Percentiles rank a stretch among this genome's conserved stretches.
These are phyloP conservation scores for Pteronura brasiliensis DNA, from an alignment of 2,113 vertebrate genomes.

Conservation along the genomic window DNA sequence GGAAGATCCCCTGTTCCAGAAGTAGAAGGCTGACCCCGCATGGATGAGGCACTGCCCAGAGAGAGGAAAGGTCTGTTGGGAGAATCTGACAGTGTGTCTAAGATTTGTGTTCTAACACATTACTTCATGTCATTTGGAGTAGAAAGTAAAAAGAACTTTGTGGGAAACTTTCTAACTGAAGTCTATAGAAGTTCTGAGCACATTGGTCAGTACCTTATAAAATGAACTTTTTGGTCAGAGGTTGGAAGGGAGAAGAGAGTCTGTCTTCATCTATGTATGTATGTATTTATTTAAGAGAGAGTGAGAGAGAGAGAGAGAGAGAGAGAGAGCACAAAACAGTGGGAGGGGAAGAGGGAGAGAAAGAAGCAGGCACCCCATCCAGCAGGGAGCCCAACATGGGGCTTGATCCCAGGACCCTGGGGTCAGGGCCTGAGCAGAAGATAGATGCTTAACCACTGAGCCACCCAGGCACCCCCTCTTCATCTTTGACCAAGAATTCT, in stretches of 20 bases:
- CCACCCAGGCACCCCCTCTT: too few relatives aligned
- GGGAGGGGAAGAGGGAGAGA: background rate
- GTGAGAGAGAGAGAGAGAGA: too few relatives aligned
- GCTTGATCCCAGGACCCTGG: too few relatives aligned
- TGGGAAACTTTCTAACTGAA: background rate
- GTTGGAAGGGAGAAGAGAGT: background rate
- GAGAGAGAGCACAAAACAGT: background rate
- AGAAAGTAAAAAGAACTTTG: background rate
- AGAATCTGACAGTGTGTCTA: background rate
- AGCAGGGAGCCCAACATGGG: background rate
- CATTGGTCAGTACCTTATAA: background rate
- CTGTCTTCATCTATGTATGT: background rate
- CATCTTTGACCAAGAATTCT: background rate
- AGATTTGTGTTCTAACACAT: background rate
- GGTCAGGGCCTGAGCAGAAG: too few relatives aligned
- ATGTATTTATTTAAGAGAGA: background rate
- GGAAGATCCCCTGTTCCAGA: background rate
- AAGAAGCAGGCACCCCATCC: background rate
- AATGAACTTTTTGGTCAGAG: background rate
- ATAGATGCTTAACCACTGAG: too few relatives aligned
- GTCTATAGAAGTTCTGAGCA: background rate
- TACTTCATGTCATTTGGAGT: background rate
- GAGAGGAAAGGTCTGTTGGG: background rate
- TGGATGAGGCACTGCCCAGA: background rate
- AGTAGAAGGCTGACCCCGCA: background rate